A percentile compares a stretch with the other conserved stretches of the same genome.
phyloP scores from a whole-genome alignment of 2,797 vertebrate genomes.

The Myoxocephalus aenaeus region DNA sequence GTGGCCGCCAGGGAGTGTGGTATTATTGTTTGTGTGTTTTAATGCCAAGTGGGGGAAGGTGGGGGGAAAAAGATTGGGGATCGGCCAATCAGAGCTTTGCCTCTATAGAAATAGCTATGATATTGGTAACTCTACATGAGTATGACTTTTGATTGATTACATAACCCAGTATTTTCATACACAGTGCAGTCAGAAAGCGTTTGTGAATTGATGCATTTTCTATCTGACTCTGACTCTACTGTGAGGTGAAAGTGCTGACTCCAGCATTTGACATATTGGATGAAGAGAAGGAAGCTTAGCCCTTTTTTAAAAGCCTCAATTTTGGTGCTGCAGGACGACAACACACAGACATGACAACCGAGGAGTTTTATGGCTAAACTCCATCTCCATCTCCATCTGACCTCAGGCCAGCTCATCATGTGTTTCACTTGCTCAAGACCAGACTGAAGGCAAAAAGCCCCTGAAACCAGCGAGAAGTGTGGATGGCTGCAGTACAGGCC shows the following conservation, averaged over 20 bases:
- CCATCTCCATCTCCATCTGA: slow-evolving; percentile 16
- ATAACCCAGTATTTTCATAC: slow-evolving; percentile 17
- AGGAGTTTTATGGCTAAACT: slow-evolving; percentile 3
- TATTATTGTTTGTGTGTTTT: slow-evolving; percentile 58
- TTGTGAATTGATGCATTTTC: slow-evolving; percentile 6
- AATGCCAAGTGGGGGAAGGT: slow-evolving; percentile 36
- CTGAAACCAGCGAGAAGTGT: slow-evolving; percentile 34
- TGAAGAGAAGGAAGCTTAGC: neutral
- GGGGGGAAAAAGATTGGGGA: slow-evolving; percentile 23
- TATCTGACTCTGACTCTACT: neutral
- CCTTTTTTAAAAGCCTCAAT: neutral
- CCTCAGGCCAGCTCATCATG: slow-evolving; percentile 32
- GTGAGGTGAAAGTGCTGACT: slow-evolving; percentile 13
- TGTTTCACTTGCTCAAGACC: slow-evolving; percentile 35
- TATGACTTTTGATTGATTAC: slow-evolving; percentile 20
- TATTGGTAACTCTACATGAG: slow-evolving; percentile 11
- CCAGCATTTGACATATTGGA: neutral
- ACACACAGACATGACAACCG: neutral
- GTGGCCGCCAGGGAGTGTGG: slow-evolving; percentile 32
- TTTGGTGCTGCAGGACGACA: neutral
- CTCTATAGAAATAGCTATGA: slow-evolving; percentile 14
- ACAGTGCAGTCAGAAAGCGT: neutral
- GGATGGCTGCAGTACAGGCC: slow-evolving; percentile 41
- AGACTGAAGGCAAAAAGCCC: slow-evolving; percentile 26
- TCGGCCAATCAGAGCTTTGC: slow-evolving; percentile 18